Evolutionary conservation across 2,888 invertebrate species (phyloP).

Genomic region (Drosophila setosimentum): DNA sequence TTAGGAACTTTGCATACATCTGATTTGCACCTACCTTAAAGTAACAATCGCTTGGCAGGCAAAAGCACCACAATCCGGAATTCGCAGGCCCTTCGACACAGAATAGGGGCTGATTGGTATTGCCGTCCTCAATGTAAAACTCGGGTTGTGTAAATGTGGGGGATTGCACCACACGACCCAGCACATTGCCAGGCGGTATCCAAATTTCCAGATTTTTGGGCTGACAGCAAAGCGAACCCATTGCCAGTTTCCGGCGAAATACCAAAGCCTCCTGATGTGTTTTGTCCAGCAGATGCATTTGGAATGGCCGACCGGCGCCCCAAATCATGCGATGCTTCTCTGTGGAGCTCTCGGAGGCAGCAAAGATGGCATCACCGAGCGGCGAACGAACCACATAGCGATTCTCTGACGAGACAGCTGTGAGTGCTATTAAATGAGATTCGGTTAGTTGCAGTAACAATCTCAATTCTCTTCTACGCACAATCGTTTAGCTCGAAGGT

Average conservation of each 20-base stretch:
- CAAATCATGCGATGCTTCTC: constrained; percentile 89
- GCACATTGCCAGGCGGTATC: constrained; percentile 89
- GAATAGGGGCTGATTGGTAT: constrained; percentile 87
- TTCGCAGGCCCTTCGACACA: constrained; percentile 89
- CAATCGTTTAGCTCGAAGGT: constrained; percentile 91
- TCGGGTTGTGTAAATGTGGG: constrained; percentile 89
- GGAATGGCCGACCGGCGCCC: constrained; percentile 89
- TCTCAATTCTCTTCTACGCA: constrained; percentile 83
- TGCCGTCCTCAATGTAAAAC: constrained; percentile 89
- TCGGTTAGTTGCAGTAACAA: background rate
- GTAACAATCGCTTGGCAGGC: constrained; percentile 82
- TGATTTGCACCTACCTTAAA: constrained; percentile 69
- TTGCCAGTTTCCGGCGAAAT: constrained; percentile 89
- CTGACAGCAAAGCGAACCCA: constrained; percentile 90
- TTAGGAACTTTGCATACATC: background rate
- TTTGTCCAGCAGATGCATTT: constrained; percentile 92
- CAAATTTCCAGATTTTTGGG: constrained; percentile 89
- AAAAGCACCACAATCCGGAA: constrained; percentile 87
- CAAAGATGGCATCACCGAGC: constrained; percentile 90
- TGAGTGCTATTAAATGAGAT: constrained; percentile 68
- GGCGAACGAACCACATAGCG: constrained; percentile 91
- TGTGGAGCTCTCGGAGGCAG: constrained; percentile 89
- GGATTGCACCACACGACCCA: constrained; percentile 90
- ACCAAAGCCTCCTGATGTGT: constrained; percentile 93
- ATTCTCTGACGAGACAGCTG: constrained; percentile 88